Conservation (phyloP, 2,113 vertebrate species). For the Elanoides forficatus region DNA sequence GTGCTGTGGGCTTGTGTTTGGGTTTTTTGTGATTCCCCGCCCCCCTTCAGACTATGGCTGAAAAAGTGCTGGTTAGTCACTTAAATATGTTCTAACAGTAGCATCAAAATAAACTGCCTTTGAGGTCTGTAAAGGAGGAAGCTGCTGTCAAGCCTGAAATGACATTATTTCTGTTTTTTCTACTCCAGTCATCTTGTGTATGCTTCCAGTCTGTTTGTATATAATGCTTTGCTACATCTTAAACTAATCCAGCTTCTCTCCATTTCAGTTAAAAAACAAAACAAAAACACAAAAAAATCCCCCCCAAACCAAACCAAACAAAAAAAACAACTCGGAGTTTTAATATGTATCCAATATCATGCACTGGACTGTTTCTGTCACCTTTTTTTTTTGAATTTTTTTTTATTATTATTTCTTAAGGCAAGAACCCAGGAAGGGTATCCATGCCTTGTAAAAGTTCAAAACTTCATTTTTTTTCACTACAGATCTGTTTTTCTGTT, state of each 20-base stretch:
- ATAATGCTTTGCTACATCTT: background rate
- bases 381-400: background rate
- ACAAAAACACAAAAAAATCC: no score
- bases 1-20: background rate
- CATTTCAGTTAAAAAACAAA: background rate
- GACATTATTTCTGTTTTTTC: background rate
- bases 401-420: background rate
- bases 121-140: background rate
- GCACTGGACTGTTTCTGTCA: background rate
- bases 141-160: background rate
- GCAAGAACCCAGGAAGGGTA: background rate
- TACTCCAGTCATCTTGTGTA: background rate
- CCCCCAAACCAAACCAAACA: no score
- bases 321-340: background rate
- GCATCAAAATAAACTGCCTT: background rate
- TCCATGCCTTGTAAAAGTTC: background rate
- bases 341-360: background rate
- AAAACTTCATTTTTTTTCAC: background rate
- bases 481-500: background rate
- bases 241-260: background rate
- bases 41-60: background rate
- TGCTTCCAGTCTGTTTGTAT: no score
- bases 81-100: background rate
- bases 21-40: fast-evolving
- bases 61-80: background rate